Evolutionary conservation across 2,888 invertebrate species (phyloP).

Genomic region (Eristalis intricaria): DNA sequence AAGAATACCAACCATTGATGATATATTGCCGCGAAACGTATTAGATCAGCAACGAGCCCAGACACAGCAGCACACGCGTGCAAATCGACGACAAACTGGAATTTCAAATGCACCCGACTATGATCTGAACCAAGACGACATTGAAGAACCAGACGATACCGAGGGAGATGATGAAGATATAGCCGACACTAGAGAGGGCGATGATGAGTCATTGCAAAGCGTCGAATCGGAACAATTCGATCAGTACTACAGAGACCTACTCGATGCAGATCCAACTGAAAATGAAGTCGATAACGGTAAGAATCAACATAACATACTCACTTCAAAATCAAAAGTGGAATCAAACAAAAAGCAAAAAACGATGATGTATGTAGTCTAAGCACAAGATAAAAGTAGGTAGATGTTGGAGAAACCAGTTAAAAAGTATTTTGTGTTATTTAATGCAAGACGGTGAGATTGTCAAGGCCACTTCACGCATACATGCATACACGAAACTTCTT

Average conservation of each 20-base stretch:
- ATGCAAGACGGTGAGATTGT: conserved; percentile 16
- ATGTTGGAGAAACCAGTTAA: conserved; percentile 40
- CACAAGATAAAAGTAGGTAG: neutral
- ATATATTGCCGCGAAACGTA: conserved; percentile 84
- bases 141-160: conserved; percentile 76
- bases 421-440: conserved; percentile 9
- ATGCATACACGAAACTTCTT: neutral
- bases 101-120: conserved; percentile 27
- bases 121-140: conserved; percentile 74
- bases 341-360: neutral
- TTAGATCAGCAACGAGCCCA: neutral
- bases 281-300: conserved; percentile 80
- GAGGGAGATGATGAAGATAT: conserved; percentile 46
- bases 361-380: conserved; percentile 2
- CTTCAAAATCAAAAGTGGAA: neutral
- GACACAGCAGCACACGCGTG: neutral
- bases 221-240: conserved; percentile 88
- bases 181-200: conserved; percentile 76
- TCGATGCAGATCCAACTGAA: conserved; percentile 79
- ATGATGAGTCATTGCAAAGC: conserved; percentile 85
- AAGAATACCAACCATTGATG: conserved; percentile 84
- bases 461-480: conserved; percentile 41
- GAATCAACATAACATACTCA: conserved; percentile 53
- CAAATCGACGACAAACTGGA: conserved; percentile 54
- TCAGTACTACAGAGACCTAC: conserved; percentile 84